These are phyloP conservation scores for Tipula helvola DNA, from an alignment of 2,888 invertebrate species.

Conservation along the genomic window DNA sequence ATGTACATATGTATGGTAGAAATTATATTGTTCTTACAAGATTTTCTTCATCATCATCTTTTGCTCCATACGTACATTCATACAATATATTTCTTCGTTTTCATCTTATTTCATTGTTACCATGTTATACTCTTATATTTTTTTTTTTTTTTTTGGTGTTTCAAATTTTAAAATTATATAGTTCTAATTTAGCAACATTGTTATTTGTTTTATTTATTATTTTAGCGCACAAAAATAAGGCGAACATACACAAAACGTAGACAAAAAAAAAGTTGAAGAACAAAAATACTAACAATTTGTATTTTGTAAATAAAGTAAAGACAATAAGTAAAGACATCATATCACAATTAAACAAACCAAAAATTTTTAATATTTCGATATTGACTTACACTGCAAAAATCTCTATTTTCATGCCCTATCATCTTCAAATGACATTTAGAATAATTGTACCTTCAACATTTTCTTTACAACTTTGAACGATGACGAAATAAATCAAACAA, in stretches of 20 bases:
- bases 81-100: not conserved
- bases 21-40: not conserved
- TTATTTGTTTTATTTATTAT: not conserved
- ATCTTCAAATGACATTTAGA: not conserved
- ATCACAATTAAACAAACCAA: no score
- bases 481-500: not conserved
- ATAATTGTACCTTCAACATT: not conserved
- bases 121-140: not conserved
- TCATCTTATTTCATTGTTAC: not conserved
- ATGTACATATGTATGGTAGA: not conserved
- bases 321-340: no score
- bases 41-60: not conserved
- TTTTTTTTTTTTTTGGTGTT: not conserved
- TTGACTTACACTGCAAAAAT: not conserved
- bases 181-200: slow-evolving; percentile 4
- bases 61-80: not conserved
- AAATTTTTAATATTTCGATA: no score
- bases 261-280: not conserved
- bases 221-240: not conserved
- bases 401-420: not conserved
- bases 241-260: not conserved
- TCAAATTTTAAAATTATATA: not conserved
- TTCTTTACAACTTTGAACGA: not conserved
- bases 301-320: no score
- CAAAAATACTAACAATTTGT: not conserved